Base-by-base conservation (phyloP, 2,888 invertebrate species). In the Coleophora deauratella region DNA sequence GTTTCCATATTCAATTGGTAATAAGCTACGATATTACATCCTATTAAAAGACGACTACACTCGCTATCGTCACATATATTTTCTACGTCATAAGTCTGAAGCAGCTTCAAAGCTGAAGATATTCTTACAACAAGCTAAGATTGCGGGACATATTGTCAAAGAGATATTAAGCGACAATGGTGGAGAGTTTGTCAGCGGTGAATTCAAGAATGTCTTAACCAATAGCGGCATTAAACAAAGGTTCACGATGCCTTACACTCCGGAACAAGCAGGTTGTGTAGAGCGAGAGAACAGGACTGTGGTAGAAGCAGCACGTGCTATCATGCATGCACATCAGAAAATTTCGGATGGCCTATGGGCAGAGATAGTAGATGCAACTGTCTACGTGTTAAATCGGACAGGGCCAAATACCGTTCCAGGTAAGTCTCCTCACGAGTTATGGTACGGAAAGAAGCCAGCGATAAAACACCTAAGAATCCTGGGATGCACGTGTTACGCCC, bases 401-500 rank as follows among this genome's bases (percentile, higher is more conserved):
- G 38, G 42, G 2, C 42, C 44, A 6, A 28, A 12, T 2, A 14
- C 15, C 9, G 9, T 27, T n/a, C 9, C 34, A 11, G 40, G 33
- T n/a, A n/a, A n/a, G 12, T 34, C 40, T 7, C 44, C 44, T 9
- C 38, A 38, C 32, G 44, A 44, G 27, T 8, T 37, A 11, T 44
- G 43, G 40, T 15, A n/a, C n/a, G 10, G 9, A 3, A 43, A 37
- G 13, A 43, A 40, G 21, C 43, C n/a, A n/a, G n/a, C n/a, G n/a
- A 43, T 44, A 9, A 37, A 32, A 1, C 40, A 44, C 28, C 27
- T 44, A 1, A 35, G 38, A 36, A 41, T 45, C 1, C 31, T 45
- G 9, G 35, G 42, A 27, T 13, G 35, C 11, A 33, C 10, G 6
- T 42, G 35, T 11, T 45, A 38, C 11, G 28, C 35, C 9, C 42